These are phyloP conservation scores for Synanthedon myopaeformis DNA, from an alignment of 2,888 invertebrate genomes.

Conservation along the genomic window DNA sequence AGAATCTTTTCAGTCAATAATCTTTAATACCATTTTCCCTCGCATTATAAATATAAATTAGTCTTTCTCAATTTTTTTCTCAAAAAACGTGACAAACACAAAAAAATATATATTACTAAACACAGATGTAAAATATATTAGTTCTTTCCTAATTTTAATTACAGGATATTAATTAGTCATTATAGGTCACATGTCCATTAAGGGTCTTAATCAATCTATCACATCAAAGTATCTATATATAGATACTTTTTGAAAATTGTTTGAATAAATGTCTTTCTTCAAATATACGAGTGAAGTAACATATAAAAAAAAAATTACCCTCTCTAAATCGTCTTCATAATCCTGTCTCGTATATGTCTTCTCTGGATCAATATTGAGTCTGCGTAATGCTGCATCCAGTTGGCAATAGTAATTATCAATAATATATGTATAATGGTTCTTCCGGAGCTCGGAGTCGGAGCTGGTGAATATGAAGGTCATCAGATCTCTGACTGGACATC, in stretches of 20 bases:
- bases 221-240: constrained; percentile 18
- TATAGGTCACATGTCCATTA: not conserved
- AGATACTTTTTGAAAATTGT: no score
- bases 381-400: constrained; percentile 5
- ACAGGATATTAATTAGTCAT: no score
- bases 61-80: no score
- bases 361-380: constrained; percentile 5
- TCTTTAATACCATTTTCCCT: no score
- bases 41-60: no score
- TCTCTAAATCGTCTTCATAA: constrained; percentile 3
- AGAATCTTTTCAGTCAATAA: no score
- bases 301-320: not conserved
- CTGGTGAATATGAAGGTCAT: constrained; percentile 41
- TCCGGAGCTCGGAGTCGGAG: constrained; percentile 25
- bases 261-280: no score
- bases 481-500: constrained; percentile 32
- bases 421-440: constrained; percentile 16
- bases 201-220: not conserved
- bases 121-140: no score
- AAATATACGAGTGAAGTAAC: no score
- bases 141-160: no score
- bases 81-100: no score
- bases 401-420: constrained; percentile 20
- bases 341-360: constrained; percentile 4
- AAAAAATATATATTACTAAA: no score